These are phyloP conservation scores for Noctua fimbriata DNA, from an alignment of 2,888 invertebrate genomes.

Conservation along the genomic window DNA sequence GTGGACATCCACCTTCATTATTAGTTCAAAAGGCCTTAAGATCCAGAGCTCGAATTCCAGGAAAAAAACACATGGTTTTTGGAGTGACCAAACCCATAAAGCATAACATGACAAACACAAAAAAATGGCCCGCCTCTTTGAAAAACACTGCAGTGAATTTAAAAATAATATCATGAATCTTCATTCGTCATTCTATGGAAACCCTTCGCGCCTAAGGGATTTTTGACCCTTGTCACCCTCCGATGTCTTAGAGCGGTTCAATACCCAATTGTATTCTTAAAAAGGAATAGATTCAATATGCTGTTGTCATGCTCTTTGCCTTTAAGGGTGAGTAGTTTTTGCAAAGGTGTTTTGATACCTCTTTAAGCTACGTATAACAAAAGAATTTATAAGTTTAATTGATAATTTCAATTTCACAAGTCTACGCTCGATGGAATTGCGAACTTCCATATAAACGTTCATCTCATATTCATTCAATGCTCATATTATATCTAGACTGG, in stretches of 20 bases:
- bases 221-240: constrained; percentile 66
- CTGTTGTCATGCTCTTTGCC: constrained; percentile 33
- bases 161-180: constrained; percentile 58
- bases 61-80: not conserved
- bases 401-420: not conserved
- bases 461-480: not conserved
- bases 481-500: not conserved
- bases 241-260: constrained; percentile 54
- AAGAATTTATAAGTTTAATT: not conserved
- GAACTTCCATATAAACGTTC: not conserved
- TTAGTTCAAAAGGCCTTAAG: not conserved
- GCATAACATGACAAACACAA: constrained; percentile 34
- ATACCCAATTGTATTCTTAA: constrained; percentile 60
- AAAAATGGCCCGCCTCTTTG: constrained; percentile 24
- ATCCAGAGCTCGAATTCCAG: not conserved
- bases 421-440: not conserved
- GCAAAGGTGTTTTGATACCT: not conserved
- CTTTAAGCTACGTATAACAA: not conserved
- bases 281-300: constrained; percentile 62
- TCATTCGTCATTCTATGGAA: constrained; percentile 54
- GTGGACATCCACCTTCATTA: too few species aligned
- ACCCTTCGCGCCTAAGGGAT: constrained; percentile 52
- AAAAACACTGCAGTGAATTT: constrained; percentile 40
- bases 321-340: constrained; percentile 22
- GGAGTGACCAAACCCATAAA: constrained; percentile 13